Base-by-base conservation (phyloP, 2,797 vertebrate genomes). In the Myripristis jacobus region DNA sequence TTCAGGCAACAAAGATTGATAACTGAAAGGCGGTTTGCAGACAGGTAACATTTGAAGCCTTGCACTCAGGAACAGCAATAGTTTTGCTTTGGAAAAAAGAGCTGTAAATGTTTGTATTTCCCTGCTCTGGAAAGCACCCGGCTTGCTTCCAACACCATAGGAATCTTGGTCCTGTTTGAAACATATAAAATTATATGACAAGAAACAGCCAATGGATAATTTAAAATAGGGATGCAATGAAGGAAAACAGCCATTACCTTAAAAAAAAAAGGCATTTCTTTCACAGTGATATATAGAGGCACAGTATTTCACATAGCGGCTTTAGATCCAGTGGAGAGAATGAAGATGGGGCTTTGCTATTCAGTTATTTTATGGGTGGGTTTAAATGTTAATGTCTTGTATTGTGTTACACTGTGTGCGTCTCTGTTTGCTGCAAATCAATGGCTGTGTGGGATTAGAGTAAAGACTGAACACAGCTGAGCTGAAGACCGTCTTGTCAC, bases 161-260 rank as follows among this genome's bases (percentile, higher is more conserved):
- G 44, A 56, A 72, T 70, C 75, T 66, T 66, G 60, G 54, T 68
- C 84, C 51, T 22, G 25, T 84, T 82, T 69, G 25, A 85, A 77
- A 69, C 18, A 65, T 19, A n/a, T 34, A 44, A 63, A 70, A 73
- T 59, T 54, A 71, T 24, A 57, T 51, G 53, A 44, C 24, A 21
- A 60, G 27, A 70, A 77, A 67, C 31, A 59, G 55, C 41, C 48
- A 55, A n/a, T 5, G 12, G 38, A 57, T 58, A 63, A 73, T 52
- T 36, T 58, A 47, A 31, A 75, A 69, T 64, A 70, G 68, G 18
- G 6, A 8, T 25, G 44, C 36, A 29, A 43, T 50, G 38, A 36
- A 46, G 18, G n/a, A 5, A 46, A 46, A n/a, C n/a, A n/a, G n/a
- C n/a, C n/a, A n/a, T n/a, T 16, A 44, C 15, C 16, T 24, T 16